A percentile compares a stretch with the other conserved stretches of the same genome.
phyloP scores from a whole-genome alignment of 2,888 invertebrate genomes.

The Salticus scenicus region DNA sequence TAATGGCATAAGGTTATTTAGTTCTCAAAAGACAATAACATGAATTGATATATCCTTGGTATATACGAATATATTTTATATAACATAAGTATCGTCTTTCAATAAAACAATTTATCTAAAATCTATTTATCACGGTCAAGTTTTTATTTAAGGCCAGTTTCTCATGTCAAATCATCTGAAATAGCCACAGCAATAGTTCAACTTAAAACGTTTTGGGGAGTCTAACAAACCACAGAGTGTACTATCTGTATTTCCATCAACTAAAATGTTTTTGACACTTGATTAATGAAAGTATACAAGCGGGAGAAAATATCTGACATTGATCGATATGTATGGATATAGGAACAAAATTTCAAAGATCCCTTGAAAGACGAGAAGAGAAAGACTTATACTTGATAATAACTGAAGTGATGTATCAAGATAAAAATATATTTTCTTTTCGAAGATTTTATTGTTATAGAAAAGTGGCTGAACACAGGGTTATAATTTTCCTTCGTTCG shows the following conservation, averaged over 20 bases:
- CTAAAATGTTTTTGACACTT: constrained; percentile 9
- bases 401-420: constrained; percentile 13
- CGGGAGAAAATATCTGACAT: background rate
- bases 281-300: constrained; percentile 14
- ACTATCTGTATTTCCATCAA: background rate
- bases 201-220: background rate
- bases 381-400: background rate
- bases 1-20: too few relatives aligned
- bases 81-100: background rate
- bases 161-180: background rate
- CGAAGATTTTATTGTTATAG: background rate
- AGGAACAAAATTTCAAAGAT: background rate
- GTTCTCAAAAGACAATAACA: too few relatives aligned
- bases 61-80: too few relatives aligned
- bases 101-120: background rate
- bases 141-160: background rate
- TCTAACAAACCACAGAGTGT: background rate
- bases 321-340: background rate
- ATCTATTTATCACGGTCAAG: background rate
- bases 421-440: background rate
- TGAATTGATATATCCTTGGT: too few relatives aligned
- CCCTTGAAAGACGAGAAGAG: background rate
- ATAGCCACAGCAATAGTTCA: background rate
- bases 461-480: background rate
- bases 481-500: background rate